Evolutionary conservation across 2,888 invertebrate genomes (phyloP).

Genomic region (Endotricha flammealis): DNA sequence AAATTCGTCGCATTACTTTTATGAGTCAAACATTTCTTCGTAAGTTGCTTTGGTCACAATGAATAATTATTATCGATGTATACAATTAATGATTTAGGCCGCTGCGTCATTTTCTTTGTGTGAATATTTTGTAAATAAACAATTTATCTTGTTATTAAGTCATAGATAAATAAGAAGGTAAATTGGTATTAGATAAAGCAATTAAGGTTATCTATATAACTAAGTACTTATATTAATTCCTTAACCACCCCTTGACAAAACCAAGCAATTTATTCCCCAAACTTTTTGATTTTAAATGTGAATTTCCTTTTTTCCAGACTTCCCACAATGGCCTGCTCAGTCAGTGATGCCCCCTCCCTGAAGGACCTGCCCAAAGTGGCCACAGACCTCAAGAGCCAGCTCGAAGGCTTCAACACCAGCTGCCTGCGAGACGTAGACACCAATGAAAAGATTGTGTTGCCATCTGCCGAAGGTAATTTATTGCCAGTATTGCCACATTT

Average conservation of each 20-base stretch:
- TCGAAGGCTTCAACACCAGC: constrained; percentile 93
- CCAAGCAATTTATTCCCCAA: too few species aligned
- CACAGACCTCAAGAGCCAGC: constrained; percentile 91
- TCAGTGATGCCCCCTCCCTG: constrained; percentile 83
- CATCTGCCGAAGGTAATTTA: constrained; percentile 92
- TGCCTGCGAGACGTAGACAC: constrained; percentile 93
- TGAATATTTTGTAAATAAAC: too few species aligned
- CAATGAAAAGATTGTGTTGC: constrained; percentile 93
- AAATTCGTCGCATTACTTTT: constrained; percentile 4
- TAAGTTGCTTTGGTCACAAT: constrained; percentile 2
- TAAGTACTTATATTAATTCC: too few species aligned
- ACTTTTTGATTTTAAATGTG: too few species aligned
- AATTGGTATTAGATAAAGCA: too few species aligned
- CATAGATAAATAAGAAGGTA: too few species aligned
- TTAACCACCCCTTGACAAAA: too few species aligned
- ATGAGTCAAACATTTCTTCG: constrained; percentile 29
- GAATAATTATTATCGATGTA: not conserved
- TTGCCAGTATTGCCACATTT: not conserved
- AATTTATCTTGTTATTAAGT: too few species aligned
- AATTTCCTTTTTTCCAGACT: constrained; percentile 30
- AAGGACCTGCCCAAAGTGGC: constrained; percentile 96
- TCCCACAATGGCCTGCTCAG: constrained; percentile 78
- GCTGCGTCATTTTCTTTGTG: too few species aligned
- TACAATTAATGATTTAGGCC: too few species aligned
- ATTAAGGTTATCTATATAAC: too few species aligned